Evolutionary conservation across 2,113 vertebrate species (phyloP), one percentile per base, ranked within the genome.

Genomic region (Pterophyllum scalare): DNA sequence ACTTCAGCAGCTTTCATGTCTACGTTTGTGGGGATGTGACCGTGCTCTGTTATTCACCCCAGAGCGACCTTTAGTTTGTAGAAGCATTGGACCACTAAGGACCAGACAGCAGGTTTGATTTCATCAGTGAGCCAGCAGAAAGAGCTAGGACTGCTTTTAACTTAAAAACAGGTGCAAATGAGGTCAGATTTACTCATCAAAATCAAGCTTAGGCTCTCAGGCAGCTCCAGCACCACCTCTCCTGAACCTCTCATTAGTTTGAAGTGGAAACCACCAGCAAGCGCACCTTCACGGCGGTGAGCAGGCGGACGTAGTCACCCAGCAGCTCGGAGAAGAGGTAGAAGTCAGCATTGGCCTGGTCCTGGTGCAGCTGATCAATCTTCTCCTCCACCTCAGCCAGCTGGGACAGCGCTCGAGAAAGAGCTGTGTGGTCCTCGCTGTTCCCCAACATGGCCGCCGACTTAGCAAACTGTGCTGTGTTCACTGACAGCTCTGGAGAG

Each of bases 361-460:
- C 97, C 95, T 98, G 98, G 94, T 99, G 97, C 87, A 99, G 96
- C 78, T 97, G 97, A 93, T 99, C 98, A 84, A 99, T 98, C 94
- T 99, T 99, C 93, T 99, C 98, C 92, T 99, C 98, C 90, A 99
- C 98, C 82, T 99, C 98, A n/a, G 98, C 98, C 89, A 99, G 96
- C 92, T 99, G 98, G 26, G 98, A 99, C 91, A 99, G 94, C 19
- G 98, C 98, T 67, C 98, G 95, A 14, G 98, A 99, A 35, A 99
- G 94, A 58, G 98, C 98, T 59, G 98, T 99, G 92, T 99, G 98
- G 90, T 99, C 98, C 94, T 99, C 98, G 2, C 98, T 98, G 94
- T 99, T 99, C 33, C 98, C 98, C 94, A 99, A 92, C 98, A 99
- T 99, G 87, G 98, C 98, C 33, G 98, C 97, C 77, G 98, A 99